Evolutionary conservation across 2,113 vertebrate species (phyloP), one percentile per base, ranked within the genome.

Genomic region (Zosterops lateralis): DNA sequence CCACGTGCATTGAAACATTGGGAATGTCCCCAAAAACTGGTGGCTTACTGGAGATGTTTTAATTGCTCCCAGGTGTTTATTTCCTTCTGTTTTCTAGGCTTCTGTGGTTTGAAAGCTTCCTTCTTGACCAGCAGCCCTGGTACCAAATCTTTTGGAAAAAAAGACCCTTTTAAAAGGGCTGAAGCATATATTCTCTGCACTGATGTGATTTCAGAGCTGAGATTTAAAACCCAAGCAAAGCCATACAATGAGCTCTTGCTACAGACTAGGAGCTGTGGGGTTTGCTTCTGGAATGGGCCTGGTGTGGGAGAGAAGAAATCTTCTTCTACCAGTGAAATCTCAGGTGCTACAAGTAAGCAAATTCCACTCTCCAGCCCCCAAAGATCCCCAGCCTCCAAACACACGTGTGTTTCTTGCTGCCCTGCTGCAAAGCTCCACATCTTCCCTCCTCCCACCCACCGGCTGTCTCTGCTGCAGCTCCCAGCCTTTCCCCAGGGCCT

Each of bases 381-480:
- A 77, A 77, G 74, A 61, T 48, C 61, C 76, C 73, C 73, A 84
- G 68, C 86, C 90, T 72, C 84, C 65, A 84, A 89, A 47, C 58
- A 78, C 21, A 78, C 21, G 24, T 6, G 8, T 4, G 1, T 60
- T 86, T 10, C 70, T 56, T n/a, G 66, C 64, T 89, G 74, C 89
- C 89, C 89, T 85, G 87, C 91, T 68, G 81, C 3, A 14, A 29
- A 87, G 71, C 79, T 83, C 90, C 2, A 8, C 67, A 40, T 65
- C 80, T 76, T 94, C 84, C 80, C 18, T 82, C 96, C 95, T 91
- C 92, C 94, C 92, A 95, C 95, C 81, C 44, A 44, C 91, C 74
- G 2, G 32, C 95, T 96, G 92, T 89, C 91, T 74, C 45, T 87
- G 50, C 31, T 75, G 14, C 74, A 78, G 73, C 74, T 91, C 77